These are phyloP conservation scores for Ormyrus thymus DNA, from an alignment of 2,888 invertebrate genomes.

Conservation along the genomic window DNA sequence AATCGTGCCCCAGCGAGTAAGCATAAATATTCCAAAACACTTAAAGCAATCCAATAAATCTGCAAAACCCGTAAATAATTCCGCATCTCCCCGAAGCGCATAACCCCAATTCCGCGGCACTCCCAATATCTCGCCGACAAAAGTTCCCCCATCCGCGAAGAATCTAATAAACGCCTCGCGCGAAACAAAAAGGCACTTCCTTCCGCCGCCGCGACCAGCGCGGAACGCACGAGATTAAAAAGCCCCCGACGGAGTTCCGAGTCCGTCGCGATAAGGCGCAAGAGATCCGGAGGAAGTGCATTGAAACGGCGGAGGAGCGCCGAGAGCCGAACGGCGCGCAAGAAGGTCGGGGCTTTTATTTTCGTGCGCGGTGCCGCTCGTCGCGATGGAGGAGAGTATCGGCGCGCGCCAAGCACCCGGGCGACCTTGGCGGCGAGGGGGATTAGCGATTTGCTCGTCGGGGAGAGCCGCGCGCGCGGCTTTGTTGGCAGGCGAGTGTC, in stretches of 20 bases:
- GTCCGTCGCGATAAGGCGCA: conserved; percentile 6
- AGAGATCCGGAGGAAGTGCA: conserved; percentile 34
- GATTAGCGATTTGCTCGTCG: conserved; percentile 20
- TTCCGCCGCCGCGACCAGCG: not conserved
- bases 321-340: no score
- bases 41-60: no score
- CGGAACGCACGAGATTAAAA: not conserved
- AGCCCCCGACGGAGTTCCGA: not conserved
- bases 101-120: no score
- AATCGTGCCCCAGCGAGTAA: no score
- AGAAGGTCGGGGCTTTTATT: no score
- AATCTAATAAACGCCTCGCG: not conserved
- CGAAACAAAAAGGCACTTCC: conserved; percentile 11
- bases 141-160: no score
- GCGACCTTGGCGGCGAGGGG: conserved; percentile 14
- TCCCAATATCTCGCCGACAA: no score
- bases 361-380: not conserved
- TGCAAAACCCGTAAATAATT: no score
- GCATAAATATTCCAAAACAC: no score
- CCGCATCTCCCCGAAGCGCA: no score
- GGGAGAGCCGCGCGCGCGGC: not conserved
- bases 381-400: no score
- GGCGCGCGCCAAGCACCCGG: not conserved
- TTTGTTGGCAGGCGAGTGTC: not conserved
- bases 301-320: conserved; percentile 4